phyloP scores from a whole-genome alignment of 1,140 invertebrate genomes.

The Manduca sexta region DNA sequence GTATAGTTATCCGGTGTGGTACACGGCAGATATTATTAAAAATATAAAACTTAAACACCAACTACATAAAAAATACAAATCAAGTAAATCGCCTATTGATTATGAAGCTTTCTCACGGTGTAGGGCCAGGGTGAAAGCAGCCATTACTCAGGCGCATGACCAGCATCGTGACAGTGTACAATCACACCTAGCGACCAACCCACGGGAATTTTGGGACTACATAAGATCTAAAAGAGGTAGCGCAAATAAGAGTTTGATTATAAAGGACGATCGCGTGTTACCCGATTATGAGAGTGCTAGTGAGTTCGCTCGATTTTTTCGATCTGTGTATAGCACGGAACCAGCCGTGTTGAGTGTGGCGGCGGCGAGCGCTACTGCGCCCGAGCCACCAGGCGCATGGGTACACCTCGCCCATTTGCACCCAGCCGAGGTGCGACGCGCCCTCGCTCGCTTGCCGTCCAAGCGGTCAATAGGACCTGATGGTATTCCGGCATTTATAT shows the following conservation, averaged over 20 bases:
- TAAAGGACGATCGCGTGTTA: neutral
- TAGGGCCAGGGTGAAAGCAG: constrained; percentile 3
- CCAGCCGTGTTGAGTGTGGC: neutral
- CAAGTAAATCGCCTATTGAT: neutral
- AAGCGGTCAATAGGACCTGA: constrained; percentile 6
- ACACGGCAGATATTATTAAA: neutral
- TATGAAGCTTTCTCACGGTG: constrained; percentile 4
- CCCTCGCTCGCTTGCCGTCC: neutral
- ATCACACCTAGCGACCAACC: constrained; percentile 1
- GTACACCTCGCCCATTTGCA: no score
- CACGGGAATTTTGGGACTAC: constrained; percentile 1
- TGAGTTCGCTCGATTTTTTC: constrained; percentile 6
- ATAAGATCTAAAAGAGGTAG: no score
- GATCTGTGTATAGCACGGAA: neutral
- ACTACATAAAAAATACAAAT: neutral
- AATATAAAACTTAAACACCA: constrained; percentile 2
- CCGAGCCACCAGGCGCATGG: no score
- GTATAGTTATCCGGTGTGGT: constrained; percentile 3
- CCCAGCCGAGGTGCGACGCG: neutral
- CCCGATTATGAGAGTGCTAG: neutral
- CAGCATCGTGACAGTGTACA: neutral
- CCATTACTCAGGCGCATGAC: constrained; percentile 1
- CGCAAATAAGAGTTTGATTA: no score
- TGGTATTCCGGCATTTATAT: constrained; percentile 6
- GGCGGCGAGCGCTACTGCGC: neutral